phyloP scores from a whole-genome alignment of 2,113 vertebrate genomes.

The Cariama cristata region DNA sequence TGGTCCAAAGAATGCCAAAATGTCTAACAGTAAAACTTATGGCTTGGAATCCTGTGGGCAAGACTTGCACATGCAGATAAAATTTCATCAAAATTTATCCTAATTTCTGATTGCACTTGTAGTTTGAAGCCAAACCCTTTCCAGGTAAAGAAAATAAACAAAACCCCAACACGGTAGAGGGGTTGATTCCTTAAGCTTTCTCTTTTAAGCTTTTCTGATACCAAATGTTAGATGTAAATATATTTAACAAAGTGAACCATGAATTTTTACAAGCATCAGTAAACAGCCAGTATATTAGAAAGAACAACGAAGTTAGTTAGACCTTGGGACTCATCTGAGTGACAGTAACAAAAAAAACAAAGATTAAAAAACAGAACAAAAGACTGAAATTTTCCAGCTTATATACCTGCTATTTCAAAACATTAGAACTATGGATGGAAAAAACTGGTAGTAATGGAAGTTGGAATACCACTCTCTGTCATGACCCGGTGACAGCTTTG shows the following conservation, averaged over 20 bases:
- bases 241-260: background rate
- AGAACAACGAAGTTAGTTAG: background rate
- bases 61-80: background rate
- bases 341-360: background rate
- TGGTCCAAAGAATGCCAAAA: background rate
- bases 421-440: background rate
- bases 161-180: background rate
- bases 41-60: background rate
- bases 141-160: background rate
- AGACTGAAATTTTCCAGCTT: background rate
- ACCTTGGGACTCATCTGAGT: background rate
- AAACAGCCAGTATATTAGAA: background rate
- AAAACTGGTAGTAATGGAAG: background rate
- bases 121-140: background rate
- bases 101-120: background rate
- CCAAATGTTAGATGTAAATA: background rate
- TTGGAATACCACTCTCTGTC: background rate
- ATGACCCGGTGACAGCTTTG: background rate
- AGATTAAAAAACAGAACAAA: background rate
- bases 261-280: background rate
- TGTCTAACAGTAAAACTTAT: background rate
- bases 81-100: background rate
- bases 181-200: background rate
- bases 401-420: background rate
- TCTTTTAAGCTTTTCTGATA: background rate